Percentiles rank a stretch among this genome's conserved stretches.
Evolutionary conservation across 2,888 invertebrate species (phyloP).

Genomic region (Pammene aurita): DNA sequence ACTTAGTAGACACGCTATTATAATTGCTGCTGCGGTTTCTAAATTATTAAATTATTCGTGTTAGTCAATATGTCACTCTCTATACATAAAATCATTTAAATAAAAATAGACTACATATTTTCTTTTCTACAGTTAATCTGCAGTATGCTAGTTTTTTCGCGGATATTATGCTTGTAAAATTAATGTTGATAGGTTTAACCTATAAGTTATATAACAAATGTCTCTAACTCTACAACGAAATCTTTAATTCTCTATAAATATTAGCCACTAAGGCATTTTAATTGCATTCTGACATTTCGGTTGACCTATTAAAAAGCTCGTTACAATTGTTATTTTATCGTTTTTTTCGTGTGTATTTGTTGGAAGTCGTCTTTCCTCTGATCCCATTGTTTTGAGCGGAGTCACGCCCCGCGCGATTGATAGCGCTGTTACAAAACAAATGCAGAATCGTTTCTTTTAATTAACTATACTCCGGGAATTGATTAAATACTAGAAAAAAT

Average conservation of each 20-base stretch:
- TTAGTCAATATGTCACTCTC: too few species aligned
- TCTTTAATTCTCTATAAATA: slow-evolving; percentile 4
- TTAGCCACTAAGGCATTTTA: slow-evolving; percentile 2
- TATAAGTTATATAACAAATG: neutral
- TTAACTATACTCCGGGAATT: slow-evolving; percentile 21
- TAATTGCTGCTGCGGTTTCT: too few species aligned
- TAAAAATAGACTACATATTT: too few species aligned
- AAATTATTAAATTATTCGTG: too few species aligned
- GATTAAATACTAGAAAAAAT: neutral
- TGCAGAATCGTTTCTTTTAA: slow-evolving; percentile 48
- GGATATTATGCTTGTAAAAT: too few species aligned
- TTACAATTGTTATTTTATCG: slow-evolving; percentile 39
- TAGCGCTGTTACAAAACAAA: slow-evolving; percentile 63
- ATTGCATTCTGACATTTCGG: slow-evolving; percentile 25
- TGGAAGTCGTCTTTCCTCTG: slow-evolving; percentile 65
- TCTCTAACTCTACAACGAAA: neutral
- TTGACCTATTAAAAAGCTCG: slow-evolving; percentile 40
- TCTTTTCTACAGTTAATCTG: too few species aligned
- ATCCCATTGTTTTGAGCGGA: slow-evolving; percentile 78
- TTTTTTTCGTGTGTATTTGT: slow-evolving; percentile 55
- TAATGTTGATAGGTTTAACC: too few species aligned
- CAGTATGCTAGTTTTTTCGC: too few species aligned
- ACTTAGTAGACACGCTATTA: too few species aligned
- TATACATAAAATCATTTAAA: too few species aligned
- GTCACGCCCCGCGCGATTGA: slow-evolving; percentile 74